Base-by-base conservation (phyloP, 2,888 invertebrate species). In the Drosophila basisetae region DNA sequence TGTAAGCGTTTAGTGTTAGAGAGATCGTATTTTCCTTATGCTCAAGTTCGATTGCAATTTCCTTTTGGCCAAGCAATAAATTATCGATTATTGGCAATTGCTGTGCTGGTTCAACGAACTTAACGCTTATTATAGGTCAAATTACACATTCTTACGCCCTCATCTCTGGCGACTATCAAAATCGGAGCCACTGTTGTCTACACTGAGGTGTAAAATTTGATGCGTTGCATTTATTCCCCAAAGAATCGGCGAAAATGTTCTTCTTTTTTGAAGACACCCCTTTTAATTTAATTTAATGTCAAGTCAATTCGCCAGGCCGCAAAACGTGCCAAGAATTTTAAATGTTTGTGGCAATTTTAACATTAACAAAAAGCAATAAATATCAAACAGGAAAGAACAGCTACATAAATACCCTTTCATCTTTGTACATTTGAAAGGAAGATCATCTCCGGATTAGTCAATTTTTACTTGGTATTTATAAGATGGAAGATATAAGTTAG, bases 71-170 rank as follows among this genome's bases (percentile, higher is more conserved):
- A 28, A 41, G 88, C 86, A 91, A 92, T 92, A 92, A 92, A 91
- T 91, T 92, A 91, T 86, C 91, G 91, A 92, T 92, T 92, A 92
- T 41, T 89, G 85, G 84, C 91, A 76, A 79, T 58, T 33, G 50
- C 73, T 47, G 64, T 33, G 50, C 73, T 47, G 64, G 84, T 81
- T 82, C 80, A 82, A 75, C 63, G 84, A 80, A 47, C 73, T 55
- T 49, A 33, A 52, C 53, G 66, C 68, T 68, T 73, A 82, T 80
- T 83, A 71, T 73, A 64, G 37, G 37, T 54, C 33, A 68, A 67
- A 65, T 83, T 70, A 65, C 78, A 71, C 61, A 31, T 52, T 65
- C 67, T 53, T 73, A 79, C 74, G 81, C 85, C 83, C 62, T 66
- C 25, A 43, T 11, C 76, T 63, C 68, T 61, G 28, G 47, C 53